phyloP scores from a whole-genome alignment of 2,888 invertebrate genomes.

The Carterocephalus palaemon region DNA sequence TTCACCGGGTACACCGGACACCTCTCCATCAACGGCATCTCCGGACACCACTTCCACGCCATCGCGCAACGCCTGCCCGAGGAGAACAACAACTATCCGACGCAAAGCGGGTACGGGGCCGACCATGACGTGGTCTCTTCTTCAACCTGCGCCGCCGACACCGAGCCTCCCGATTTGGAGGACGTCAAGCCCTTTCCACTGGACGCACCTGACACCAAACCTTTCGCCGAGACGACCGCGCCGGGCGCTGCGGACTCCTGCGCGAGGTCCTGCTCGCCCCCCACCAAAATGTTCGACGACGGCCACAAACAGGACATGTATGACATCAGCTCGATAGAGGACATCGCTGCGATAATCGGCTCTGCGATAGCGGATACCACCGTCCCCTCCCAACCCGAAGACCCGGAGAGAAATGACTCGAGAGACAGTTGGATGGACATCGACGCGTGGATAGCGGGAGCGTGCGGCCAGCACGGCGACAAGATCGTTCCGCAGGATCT shows the following conservation, averaged over 20 bases:
- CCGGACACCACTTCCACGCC: slow-evolving; percentile 92
- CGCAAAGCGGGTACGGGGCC: slow-evolving; percentile 79
- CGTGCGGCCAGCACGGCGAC: slow-evolving; percentile 85
- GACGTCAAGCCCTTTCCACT: slow-evolving; percentile 81
- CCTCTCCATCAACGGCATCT: slow-evolving; percentile 91
- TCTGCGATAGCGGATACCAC: slow-evolving; percentile 94
- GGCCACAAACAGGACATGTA: slow-evolving; percentile 80
- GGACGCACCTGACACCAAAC: slow-evolving; percentile 73
- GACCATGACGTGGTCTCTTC: slow-evolving; percentile 87
- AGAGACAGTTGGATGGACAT: slow-evolving; percentile 93
- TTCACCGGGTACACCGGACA: slow-evolving; percentile 92
- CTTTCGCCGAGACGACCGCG: slow-evolving; percentile 67
- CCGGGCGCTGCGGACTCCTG: slow-evolving; percentile 81
- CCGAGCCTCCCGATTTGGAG: slow-evolving; percentile 80
- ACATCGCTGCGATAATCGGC: slow-evolving; percentile 91
- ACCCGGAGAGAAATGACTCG: slow-evolving; percentile 84
- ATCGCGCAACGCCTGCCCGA: slow-evolving; percentile 87
- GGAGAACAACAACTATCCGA: slow-evolving; percentile 84
- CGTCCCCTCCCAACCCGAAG: slow-evolving; percentile 85
- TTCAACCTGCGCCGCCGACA: slow-evolving; percentile 83
- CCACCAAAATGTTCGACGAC: slow-evolving; percentile 72
- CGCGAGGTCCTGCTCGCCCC: slow-evolving; percentile 73
- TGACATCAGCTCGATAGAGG: slow-evolving; percentile 88
- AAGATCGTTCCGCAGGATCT: slow-evolving; percentile 84
- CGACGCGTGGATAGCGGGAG: slow-evolving; percentile 91